Evolutionary conservation across 1,140 invertebrate species (phyloP), one percentile per base, ranked within the genome.

Genomic region (Philopotamus ludificatus): DNA sequence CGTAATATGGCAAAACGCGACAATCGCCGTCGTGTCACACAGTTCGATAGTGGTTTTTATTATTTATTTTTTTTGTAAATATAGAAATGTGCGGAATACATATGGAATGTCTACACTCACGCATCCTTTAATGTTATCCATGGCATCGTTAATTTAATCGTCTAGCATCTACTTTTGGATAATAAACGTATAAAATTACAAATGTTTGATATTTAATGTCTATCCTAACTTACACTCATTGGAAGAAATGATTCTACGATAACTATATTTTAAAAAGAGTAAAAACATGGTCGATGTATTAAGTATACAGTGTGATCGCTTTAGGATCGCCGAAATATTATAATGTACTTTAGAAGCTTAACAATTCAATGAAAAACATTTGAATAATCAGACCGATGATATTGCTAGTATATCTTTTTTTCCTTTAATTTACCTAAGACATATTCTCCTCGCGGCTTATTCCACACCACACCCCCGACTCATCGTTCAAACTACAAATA

Each of bases 171-270:
- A 70, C 60, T 64, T 64, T 60, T 63, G 61, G 58, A 64, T 67
- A 67, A 64, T 70, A 63, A 59, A 55, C 62, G 68, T 70, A 70
- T 70, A 70, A 70, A 70, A 70, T 70, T 70, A 70, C 68, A 70
- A 70, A 70, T 67, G 68, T 63, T n/a, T 70, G 64, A 70, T 70
- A 66, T 70, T 69, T 66, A n/a, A 69, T 47, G 57, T 63, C 64
- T 70, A 70, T 65, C 28, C 53, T 65, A 68, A 65, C 67, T 70
- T 70, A 69, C 63, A 62, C 41, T 41, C 45, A 62, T 66, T 66
- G 68, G 68, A 70, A 70, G 68, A 70, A 63, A 66, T 25, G 54
- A 54, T 58, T 70, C 59, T 60, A 60, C 57, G 34, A 34, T 47
- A 42, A 26, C 60, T 61, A 66, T 60, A 26, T 66, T 64, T 60